Evolutionary conservation across 2,113 vertebrate species (phyloP).

Genomic region (Neopipo cinnamomea): DNA sequence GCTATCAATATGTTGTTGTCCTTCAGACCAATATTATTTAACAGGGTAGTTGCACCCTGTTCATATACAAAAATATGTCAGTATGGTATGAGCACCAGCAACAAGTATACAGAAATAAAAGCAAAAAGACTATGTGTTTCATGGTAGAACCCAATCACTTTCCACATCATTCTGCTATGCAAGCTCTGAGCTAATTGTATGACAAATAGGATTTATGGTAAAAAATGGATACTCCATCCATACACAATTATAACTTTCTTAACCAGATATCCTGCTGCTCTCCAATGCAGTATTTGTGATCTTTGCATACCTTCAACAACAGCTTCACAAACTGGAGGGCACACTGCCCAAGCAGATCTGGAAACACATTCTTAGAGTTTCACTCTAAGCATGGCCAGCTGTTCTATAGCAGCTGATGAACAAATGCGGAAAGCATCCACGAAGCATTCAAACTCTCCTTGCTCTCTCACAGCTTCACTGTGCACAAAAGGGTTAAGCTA

Average conservation of each 20-base stretch:
- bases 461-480: neutral
- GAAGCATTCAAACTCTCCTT: neutral
- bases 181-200: neutral
- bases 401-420: conserved; percentile 32
- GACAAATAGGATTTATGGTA: neutral
- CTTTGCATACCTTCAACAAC: neutral
- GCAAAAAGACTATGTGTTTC: neutral
- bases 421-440: conserved; percentile 43
- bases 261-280: neutral
- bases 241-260: neutral
- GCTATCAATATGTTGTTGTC: neutral
- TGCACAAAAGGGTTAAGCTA: conserved; percentile 35
- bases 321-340: neutral
- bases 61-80: neutral
- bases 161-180: neutral
- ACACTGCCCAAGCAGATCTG: neutral
- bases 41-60: neutral
- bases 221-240: neutral
- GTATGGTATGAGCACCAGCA: neutral
- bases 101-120: conserved; percentile 4
- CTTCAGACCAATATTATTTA: neutral
- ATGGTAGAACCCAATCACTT: neutral
- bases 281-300: neutral
- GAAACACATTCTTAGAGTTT: conserved; percentile 35
- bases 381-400: neutral